A percentile compares a stretch with the other conserved stretches of the same genome.
Conservation (phyloP, 2,113 vertebrate species). For the Sardina pilchardus region DNA sequence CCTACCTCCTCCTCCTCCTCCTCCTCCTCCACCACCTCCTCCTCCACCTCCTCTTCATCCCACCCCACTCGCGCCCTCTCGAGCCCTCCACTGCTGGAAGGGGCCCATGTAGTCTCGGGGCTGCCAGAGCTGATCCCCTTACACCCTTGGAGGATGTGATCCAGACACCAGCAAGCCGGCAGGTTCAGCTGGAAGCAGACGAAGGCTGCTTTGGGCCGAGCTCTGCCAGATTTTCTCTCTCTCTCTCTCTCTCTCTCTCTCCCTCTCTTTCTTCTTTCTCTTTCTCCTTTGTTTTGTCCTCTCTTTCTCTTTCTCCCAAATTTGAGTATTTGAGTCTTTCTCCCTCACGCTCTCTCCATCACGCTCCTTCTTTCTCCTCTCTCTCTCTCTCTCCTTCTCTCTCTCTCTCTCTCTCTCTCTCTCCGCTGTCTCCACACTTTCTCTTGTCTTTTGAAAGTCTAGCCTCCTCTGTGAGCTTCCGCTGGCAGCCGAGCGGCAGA, state of each 20-base stretch:
- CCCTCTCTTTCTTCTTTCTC: not conserved
- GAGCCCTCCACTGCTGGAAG: not conserved
- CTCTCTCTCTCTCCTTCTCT: not conserved
- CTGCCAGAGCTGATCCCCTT: constrained; percentile 13
- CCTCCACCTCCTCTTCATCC: not conserved
- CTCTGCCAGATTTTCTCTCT: not conserved
- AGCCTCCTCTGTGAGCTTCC: not conserved
- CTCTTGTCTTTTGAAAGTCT: not conserved
- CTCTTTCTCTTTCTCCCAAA: not conserved
- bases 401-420: not conserved
- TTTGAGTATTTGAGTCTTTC: not conserved
- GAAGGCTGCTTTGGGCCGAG: not conserved
- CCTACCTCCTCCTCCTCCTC: not conserved
- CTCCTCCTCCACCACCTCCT: not conserved
- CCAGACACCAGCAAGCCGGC: not conserved
- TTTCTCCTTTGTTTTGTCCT: too few species aligned
- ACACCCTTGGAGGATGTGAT: not conserved
- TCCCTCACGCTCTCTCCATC: not conserved
- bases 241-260: constrained; percentile 5
- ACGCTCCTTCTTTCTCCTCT: not conserved
- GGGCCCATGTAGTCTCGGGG: not conserved
- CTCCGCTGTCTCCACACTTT: not conserved
- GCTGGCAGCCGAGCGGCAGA: not conserved
- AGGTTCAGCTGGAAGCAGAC: constrained; percentile 10
- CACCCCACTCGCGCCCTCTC: not conserved